A percentile compares a stretch with the other conserved stretches of the same genome.
Conservation (phyloP, 92 coral and sea anemone species). For the Metridium senile region DNA sequence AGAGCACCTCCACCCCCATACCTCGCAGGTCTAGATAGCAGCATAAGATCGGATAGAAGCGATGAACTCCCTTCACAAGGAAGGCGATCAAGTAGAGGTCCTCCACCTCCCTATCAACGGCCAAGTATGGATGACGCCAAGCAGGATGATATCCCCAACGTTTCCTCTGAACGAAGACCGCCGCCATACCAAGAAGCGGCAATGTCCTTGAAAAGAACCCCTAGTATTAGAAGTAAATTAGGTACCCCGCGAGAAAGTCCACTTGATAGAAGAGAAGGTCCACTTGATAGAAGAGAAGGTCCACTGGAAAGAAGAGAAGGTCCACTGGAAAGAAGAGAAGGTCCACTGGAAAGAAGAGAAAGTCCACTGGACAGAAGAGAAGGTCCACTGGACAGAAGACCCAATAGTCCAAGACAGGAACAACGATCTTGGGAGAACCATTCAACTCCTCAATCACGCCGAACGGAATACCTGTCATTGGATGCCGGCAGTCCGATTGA, state of each 20-base stretch:
- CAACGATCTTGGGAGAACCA: constrained; percentile 16
- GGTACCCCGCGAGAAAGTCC: constrained; percentile 18
- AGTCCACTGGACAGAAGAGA: constrained; percentile 6
- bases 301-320: no score
- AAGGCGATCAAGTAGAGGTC: constrained; percentile 33
- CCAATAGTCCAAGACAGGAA: constrained; percentile 20
- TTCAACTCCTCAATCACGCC: constrained; percentile 27
- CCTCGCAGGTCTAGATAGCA: neutral
- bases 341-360: no score
- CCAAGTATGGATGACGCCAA: constrained; percentile 10
- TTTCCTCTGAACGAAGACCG: constrained; percentile 19
- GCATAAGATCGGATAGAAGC: neutral
- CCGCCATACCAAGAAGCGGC: constrained; percentile 20
- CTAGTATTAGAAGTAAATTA: constrained; percentile 17
- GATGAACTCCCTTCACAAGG: constrained; percentile 9
- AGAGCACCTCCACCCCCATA: constrained; percentile 24
- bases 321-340: no score
- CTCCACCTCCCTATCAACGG: constrained; percentile 33
- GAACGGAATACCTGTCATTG: neutral
- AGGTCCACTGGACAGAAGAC: constrained; percentile 5
- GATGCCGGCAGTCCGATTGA: constrained; percentile 29
- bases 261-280: neutral
- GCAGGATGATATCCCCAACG: neutral
- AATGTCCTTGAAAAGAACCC: constrained; percentile 17
- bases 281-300: no score